A percentile compares a stretch with the other conserved stretches of the same genome.
phyloP scores from a whole-genome alignment of 2,888 invertebrate genomes.

The Diarsia mendica region DNA sequence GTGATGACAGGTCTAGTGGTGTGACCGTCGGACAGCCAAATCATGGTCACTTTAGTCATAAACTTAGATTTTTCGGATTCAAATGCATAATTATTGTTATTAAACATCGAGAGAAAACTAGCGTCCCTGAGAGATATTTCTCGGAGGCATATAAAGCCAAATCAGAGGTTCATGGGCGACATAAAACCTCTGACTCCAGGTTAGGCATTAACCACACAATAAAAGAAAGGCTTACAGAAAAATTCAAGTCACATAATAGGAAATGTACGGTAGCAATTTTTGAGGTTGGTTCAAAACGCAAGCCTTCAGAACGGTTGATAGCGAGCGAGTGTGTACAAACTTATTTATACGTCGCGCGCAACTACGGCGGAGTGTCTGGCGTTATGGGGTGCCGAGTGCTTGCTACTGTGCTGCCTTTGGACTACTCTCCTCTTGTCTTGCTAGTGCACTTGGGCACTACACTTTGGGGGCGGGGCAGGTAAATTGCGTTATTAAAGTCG shows the following conservation, averaged over 20 bases:
- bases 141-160: too few relatives aligned
- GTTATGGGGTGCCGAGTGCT: constrained; percentile 79
- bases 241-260: not conserved
- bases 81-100: too few relatives aligned
- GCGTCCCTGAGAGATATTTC: too few relatives aligned
- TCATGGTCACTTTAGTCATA: too few relatives aligned
- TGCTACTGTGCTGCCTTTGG: constrained; percentile 72
- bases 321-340: constrained; percentile 58
- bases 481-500: not conserved
- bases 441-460: not conserved
- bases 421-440: constrained; percentile 23
- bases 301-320: constrained; percentile 50
- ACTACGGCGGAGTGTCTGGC: constrained; percentile 74
- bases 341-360: constrained; percentile 60
- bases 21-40: too few relatives aligned
- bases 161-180: too few relatives aligned
- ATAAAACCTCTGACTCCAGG: too few relatives aligned
- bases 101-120: too few relatives aligned
- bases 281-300: constrained; percentile 42
- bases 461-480: too few relatives aligned
- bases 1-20: too few relatives aligned
- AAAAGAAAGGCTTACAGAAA: not conserved
- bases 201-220: too few relatives aligned
- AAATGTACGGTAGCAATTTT: constrained; percentile 11
- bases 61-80: too few relatives aligned